Evolutionary conservation across 2,888 invertebrate species (phyloP).

Genomic region (Tupiocoris notatus): DNA sequence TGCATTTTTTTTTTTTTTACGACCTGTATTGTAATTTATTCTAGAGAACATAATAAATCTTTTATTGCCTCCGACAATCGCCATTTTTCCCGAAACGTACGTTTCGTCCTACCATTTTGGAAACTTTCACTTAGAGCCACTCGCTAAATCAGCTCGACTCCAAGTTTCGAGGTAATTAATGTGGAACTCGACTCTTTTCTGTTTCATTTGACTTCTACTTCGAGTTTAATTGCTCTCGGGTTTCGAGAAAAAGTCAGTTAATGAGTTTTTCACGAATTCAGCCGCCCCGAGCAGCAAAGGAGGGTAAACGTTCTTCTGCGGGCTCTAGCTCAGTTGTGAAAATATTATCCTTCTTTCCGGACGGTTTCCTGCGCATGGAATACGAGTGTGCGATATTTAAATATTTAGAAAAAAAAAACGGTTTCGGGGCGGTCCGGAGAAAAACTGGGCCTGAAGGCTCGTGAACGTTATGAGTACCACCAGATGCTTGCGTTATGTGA

Average conservation of each 20-base stretch:
- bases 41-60: too few species aligned
- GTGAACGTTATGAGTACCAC: slow-evolving; percentile 13
- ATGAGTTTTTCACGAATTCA: slow-evolving; percentile 29
- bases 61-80: too few species aligned
- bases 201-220: slow-evolving; percentile 3
- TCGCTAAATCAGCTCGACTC: too few species aligned
- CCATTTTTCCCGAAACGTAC: too few species aligned
- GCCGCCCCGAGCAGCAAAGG: background rate
- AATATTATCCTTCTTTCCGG: background rate
- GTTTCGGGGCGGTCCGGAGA: background rate
- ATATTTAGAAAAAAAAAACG: slow-evolving; percentile 4
- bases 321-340: background rate
- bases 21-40: too few species aligned
- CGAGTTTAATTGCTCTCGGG: slow-evolving; percentile 4
- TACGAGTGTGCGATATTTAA: slow-evolving; percentile 3
- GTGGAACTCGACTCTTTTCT: background rate
- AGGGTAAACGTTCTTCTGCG: background rate
- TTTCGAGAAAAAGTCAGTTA: background rate
- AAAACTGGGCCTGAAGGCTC: background rate
- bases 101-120: too few species aligned
- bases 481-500: slow-evolving; percentile 16
- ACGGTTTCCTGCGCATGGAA: background rate
- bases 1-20: too few species aligned
- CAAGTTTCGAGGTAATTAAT: slow-evolving; percentile 2
- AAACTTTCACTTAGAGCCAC: too few species aligned